phyloP scores from a whole-genome alignment of 2,888 invertebrate genomes.

The Andrena minutula region DNA sequence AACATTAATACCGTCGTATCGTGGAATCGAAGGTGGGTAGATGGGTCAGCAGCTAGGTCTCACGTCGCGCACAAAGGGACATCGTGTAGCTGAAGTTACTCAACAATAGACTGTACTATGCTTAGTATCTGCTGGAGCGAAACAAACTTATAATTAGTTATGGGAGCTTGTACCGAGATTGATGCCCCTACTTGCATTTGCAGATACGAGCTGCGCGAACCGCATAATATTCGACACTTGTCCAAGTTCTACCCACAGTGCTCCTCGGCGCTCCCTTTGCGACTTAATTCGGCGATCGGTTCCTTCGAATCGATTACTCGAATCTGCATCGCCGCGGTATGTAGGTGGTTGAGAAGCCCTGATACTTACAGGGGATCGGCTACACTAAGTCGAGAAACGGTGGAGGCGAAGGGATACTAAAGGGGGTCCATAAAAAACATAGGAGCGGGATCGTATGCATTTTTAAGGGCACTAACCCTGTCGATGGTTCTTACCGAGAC shows the following conservation, averaged over 20 bases:
- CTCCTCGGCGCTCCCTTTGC: background rate
- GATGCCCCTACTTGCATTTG: slow-evolving; percentile 47
- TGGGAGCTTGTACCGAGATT: slow-evolving; percentile 59
- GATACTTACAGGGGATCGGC: slow-evolving; percentile 29
- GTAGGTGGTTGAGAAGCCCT: slow-evolving; percentile 32
- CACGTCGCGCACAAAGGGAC: slow-evolving; percentile 60
- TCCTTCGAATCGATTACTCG: background rate
- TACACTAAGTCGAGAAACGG: slow-evolving; percentile 34
- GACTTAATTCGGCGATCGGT: background rate
- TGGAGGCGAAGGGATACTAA: slow-evolving; percentile 42
- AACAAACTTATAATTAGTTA: slow-evolving; percentile 66
- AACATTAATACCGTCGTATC: slow-evolving; percentile 54
- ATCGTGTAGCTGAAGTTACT: slow-evolving; percentile 50
- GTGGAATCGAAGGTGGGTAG: slow-evolving; percentile 52
- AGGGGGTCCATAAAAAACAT: slow-evolving; percentile 72
- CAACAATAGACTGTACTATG: slow-evolving; percentile 51
- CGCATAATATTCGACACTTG: slow-evolving; percentile 51
- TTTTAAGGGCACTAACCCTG: slow-evolving; percentile 77
- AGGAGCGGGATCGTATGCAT: slow-evolving; percentile 72
- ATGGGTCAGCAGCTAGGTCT: slow-evolving; percentile 52
- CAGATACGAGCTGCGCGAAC: slow-evolving; percentile 36
- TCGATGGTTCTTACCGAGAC: slow-evolving; percentile 74
- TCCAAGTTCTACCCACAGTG: slow-evolving; percentile 25
- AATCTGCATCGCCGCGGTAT: background rate
- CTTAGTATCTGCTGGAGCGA: slow-evolving; percentile 58